phyloP scores from a whole-genome alignment of 2,888 invertebrate genomes.

The Carcina quercana region DNA sequence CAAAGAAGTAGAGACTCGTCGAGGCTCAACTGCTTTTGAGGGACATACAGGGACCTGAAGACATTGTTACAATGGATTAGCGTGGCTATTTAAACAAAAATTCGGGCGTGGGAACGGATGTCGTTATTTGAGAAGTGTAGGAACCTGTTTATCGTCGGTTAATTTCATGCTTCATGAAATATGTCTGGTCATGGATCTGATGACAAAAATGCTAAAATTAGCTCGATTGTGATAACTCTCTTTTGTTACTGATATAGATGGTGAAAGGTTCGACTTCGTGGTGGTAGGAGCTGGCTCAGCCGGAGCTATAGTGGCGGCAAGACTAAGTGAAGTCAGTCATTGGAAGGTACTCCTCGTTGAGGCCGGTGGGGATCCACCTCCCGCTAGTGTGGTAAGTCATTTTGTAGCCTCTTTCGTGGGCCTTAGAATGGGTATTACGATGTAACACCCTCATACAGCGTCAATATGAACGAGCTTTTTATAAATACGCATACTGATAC shows the following conservation, averaged over 20 bases:
- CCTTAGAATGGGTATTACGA: too few relatives aligned
- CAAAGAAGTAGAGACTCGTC: constrained; percentile 18
- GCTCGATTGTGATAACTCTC: background rate
- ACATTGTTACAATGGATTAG: background rate
- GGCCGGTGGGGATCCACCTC: constrained; percentile 40
- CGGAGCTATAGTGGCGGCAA: constrained; percentile 35
- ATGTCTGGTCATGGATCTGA: background rate
- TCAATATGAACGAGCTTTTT: too few relatives aligned
- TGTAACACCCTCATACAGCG: too few relatives aligned
- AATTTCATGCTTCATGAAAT: background rate
- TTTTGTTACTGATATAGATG: constrained; percentile 23
- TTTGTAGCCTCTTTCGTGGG: too few relatives aligned
- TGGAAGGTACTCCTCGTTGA: constrained; percentile 37
- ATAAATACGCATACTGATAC: too few relatives aligned
- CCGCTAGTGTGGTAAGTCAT: constrained; percentile 36
- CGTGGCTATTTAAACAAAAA: too few relatives aligned
- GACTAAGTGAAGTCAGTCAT: constrained; percentile 31
- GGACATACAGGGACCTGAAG: background rate
- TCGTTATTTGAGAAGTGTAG: too few relatives aligned
- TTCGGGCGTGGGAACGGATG: too few relatives aligned
- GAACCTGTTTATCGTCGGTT: background rate
- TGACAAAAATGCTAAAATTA: background rate
- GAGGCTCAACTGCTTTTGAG: constrained; percentile 2
- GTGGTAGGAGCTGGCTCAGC: constrained; percentile 44
- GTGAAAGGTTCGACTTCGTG: constrained; percentile 38